Evolutionary conservation across 1,140 invertebrate species (phyloP).

Genomic region (Sinella curviseta): DNA sequence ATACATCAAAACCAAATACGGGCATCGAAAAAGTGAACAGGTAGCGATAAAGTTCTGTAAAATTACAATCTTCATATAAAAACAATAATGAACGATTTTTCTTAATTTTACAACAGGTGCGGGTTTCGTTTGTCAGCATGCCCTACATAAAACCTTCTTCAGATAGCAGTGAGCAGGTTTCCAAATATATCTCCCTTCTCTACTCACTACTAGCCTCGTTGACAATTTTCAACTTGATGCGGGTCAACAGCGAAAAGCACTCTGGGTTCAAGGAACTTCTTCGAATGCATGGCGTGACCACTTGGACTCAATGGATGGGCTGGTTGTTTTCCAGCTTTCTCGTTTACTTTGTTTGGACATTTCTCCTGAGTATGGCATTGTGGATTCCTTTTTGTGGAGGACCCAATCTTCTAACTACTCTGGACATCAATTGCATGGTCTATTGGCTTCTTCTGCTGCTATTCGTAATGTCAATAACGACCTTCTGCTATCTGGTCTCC

Average conservation of each 20-base stretch:
- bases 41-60: too few relatives aligned
- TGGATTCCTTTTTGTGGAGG: not conserved
- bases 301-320: not conserved
- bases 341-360: not conserved
- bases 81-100: too few relatives aligned
- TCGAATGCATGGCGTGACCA: not conserved
- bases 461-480: not conserved
- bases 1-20: too few relatives aligned
- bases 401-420: not conserved
- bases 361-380: not conserved
- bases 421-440: not conserved
- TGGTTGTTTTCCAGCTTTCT: not conserved
- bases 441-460: not conserved
- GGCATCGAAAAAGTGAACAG: too few relatives aligned
- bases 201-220: not conserved
- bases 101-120: too few relatives aligned
- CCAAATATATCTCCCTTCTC: too few relatives aligned
- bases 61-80: too few relatives aligned
- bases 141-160: too few relatives aligned
- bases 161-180: too few relatives aligned
- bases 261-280: not conserved
- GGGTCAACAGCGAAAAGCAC: not conserved
- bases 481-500: not conserved
- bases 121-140: too few relatives aligned
- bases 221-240: not conserved